Percentiles rank a stretch among this genome's conserved stretches.
These are phyloP conservation scores for Aphelocoma californica DNA, from an alignment of 2,797 vertebrate species.

Conservation along the genomic window DNA sequence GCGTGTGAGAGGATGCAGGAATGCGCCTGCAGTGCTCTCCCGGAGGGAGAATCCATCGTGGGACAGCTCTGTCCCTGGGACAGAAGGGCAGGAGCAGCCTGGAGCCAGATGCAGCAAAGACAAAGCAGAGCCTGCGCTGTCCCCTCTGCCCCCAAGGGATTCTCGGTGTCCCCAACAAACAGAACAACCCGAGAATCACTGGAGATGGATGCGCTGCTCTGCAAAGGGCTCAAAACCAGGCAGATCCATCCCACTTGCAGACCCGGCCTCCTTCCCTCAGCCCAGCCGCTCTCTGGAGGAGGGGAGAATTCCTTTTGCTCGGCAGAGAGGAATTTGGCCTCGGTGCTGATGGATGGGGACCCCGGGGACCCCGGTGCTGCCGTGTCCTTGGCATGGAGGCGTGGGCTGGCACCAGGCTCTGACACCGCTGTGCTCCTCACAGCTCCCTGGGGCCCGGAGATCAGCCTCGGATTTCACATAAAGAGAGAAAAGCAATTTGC, in stretches of 20 bases:
- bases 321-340: slow-evolving; percentile 36
- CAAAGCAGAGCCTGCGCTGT: accelerated
- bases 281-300: not conserved
- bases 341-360: not conserved
- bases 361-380: not conserved
- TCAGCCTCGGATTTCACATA: not conserved
- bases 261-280: not conserved
- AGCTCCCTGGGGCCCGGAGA: accelerated
- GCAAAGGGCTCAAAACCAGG: not conserved
- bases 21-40: accelerated
- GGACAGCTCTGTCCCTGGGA: not conserved
- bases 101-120: accelerated
- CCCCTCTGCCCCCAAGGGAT: accelerated
- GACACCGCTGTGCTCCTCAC: not conserved
- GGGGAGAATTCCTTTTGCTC: not conserved
- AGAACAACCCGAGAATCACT: not conserved
- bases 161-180: not conserved
- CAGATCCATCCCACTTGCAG: accelerated
- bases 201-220: accelerated
- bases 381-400: not conserved
- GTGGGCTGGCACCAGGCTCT: not conserved
- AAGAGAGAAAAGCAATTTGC: not conserved
- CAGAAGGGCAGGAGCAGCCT: not conserved
- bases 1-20: not conserved
- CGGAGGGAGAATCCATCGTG: accelerated